Percentiles rank a stretch among this genome's conserved stretches.
Conservation (phyloP, 1,140 invertebrate genomes). For the Spodoptera frugiperda region DNA sequence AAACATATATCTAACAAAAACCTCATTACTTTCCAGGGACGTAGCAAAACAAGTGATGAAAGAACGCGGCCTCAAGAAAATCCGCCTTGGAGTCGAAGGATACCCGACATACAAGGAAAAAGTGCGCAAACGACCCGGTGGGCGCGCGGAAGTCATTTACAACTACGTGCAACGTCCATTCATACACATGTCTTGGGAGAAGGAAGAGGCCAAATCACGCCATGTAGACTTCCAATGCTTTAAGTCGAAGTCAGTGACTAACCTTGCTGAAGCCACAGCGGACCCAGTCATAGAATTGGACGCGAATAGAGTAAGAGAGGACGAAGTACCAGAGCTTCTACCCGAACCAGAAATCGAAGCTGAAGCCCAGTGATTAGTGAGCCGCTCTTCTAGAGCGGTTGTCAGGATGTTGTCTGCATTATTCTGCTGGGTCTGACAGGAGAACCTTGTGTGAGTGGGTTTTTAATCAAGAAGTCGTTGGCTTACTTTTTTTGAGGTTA, state of each 20-base stretch:
- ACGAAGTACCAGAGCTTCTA: constrained; percentile 60
- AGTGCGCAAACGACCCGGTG: constrained; percentile 95
- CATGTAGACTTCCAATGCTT: constrained; percentile 99
- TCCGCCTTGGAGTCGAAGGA: constrained; percentile 99
- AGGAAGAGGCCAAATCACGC: constrained; percentile 99
- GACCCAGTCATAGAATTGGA: constrained; percentile 88
- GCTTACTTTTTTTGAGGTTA: neutral
- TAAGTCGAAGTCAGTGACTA: constrained; percentile 97
- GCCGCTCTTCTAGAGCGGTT: constrained; percentile 41
- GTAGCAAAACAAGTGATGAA: constrained; percentile 99
- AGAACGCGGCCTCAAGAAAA: constrained; percentile 99
- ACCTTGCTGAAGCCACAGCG: constrained; percentile 96
- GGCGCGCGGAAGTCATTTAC: constrained; percentile 98
- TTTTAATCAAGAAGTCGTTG: neutral
- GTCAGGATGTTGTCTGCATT: constrained; percentile 24
- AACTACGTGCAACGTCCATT: constrained; percentile 99
- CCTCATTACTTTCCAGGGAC: constrained; percentile 87
- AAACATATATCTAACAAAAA: too few species aligned
- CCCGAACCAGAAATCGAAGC: constrained; percentile 63
- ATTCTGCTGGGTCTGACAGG: constrained; percentile 21
- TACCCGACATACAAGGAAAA: constrained; percentile 99
- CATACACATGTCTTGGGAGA: constrained; percentile 99
- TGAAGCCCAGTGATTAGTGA: constrained; percentile 69
- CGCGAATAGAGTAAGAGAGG: constrained; percentile 59
- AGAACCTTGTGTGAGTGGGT: neutral